Base-by-base conservation (phyloP, 2,797 vertebrate species). In the Diceros bicornis region DNA sequence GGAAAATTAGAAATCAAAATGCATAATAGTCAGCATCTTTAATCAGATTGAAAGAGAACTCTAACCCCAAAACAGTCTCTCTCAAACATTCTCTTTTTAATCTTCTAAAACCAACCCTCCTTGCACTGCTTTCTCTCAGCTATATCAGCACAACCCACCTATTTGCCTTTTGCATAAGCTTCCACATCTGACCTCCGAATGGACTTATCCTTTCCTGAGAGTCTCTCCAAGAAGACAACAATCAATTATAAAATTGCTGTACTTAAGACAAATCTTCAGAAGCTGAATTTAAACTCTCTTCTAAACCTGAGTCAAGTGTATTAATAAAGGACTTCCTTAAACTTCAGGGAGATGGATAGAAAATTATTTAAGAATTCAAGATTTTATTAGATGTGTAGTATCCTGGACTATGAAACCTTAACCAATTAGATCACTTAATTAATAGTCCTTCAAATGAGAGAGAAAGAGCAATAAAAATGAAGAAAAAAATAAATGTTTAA, bases 1-100 rank as follows among this genome's bases (percentile, higher is more conserved):
- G n/a, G 12, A 89, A 93, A 93, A 89, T 75, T 61, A 89, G 13
- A 12, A 89, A 7, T 59, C 50, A 23, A 81, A 92, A 82, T n/a
- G 14, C 20, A 68, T 41, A 79, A 64, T 37, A 74, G 27, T 57
- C 1, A 29, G 1, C 10, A 13, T 62, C n/a, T 71, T 34, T 2
- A 79, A 59, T 29, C 25, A 61, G 78, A 62, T 47, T 10, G 61
- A 68, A 71, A 78, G 18, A 66, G 12, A 91, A 91, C 4, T 57
- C 47, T 91, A 71, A 84, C 17, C 59, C 7, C 1, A 52, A 50
- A 82, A n/a, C 1, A 66, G 25, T 18, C 2, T 21, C 44, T 32
- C 18, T 92, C 11, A 74, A 47, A 11, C 18, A 55, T 61, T n/a
- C 4, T 41, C 14, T 16, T 59, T 83, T 10, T 83, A 68, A 52